Base-by-base conservation (phyloP, 2,888 invertebrate species). In the Teinopalpus imperialis region DNA sequence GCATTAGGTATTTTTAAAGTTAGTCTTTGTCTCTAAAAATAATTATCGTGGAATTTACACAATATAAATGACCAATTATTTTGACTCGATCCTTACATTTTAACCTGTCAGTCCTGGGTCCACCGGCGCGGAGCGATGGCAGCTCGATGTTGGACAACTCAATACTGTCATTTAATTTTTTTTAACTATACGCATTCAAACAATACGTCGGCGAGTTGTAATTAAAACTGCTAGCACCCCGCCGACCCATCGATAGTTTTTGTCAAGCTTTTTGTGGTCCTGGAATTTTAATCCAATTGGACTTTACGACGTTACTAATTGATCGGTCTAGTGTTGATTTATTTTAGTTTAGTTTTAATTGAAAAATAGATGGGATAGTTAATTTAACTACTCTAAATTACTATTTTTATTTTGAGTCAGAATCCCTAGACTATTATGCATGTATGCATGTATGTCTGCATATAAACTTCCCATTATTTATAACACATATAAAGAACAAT, bases 141-240 rank as follows among this genome's bases (percentile, higher is more conserved):
- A 49, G 58, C 54, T 34, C 27, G 54, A 48, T 47, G 61, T 53
- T 54, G 58, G 67, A 76, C 78, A 76, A 71, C 76, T 78, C 70
- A 73, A 76, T 77, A 69, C 55, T 31, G 30, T 30, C 48, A 34
- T 32, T 46, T 59, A 59, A 61, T 57, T 53, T 55, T 56, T 59
- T 56, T 49, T 52, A 50, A 44, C 20, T 16, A 18, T 14, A 16
- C 37, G 36, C 16, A 12, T 14, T 61, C 57, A 76, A 76, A 79
- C 80, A 79, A 74, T 74, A 61, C 71, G 69, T 63, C 74, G 73
- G 79, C 78, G 74, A 74, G 73, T 70, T 77, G 74, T 83, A 79
- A 81, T 83, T 85, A 83, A 82, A 79, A 81, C 69, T 70, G 66
- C 74, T 69, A 67, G 64, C 63, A 66, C 59, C 59, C 10, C 14